A percentile compares a stretch with the other conserved stretches of the same genome.
Conservation (phyloP, 2,888 invertebrate genomes). For the Phoenoteleia sp. region DNA sequence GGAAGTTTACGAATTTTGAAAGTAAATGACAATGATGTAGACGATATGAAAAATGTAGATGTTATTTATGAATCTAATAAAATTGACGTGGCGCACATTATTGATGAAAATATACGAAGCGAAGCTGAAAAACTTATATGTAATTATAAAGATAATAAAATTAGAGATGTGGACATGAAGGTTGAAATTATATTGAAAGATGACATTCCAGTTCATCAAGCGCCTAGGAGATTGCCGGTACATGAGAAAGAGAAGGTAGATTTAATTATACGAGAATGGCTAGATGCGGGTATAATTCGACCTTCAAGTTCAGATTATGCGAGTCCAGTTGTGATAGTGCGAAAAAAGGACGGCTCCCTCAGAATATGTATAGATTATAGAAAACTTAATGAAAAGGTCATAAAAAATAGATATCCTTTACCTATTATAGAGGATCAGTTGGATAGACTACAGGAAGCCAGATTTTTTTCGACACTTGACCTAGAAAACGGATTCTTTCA, state of each 20-base stretch:
- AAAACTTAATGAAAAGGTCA: conserved; percentile 79
- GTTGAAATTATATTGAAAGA: too few species aligned
- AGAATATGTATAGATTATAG: conserved; percentile 83
- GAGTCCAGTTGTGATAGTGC: conserved; percentile 77
- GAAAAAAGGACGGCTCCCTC: conserved; percentile 62
- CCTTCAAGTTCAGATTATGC: conserved; percentile 78
- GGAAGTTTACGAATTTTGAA: background rate
- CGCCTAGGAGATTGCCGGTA: conserved; percentile 72
- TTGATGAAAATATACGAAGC: conserved; percentile 11
- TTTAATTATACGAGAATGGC: conserved; percentile 77
- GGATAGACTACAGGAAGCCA: conserved; percentile 31
- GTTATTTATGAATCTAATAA: background rate
- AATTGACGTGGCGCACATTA: conserved; percentile 35
- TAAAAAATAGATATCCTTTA: conserved; percentile 71
- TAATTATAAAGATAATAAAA: conserved; percentile 31
- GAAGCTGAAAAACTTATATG: background rate
- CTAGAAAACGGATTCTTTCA: too few species aligned
- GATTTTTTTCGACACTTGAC: conserved; percentile 74
- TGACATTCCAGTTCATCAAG: too few species aligned
- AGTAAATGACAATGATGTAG: background rate
- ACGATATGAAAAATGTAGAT: too few species aligned
- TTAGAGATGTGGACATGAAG: conserved; percentile 54
- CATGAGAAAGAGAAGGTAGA: conserved; percentile 74
- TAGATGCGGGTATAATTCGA: conserved; percentile 77
- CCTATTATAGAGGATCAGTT: conserved; percentile 70